Percentiles rank a stretch among this genome's conserved stretches.
Conservation (phyloP, 2,888 invertebrate species). For the Andricus quercusramuli region DNA sequence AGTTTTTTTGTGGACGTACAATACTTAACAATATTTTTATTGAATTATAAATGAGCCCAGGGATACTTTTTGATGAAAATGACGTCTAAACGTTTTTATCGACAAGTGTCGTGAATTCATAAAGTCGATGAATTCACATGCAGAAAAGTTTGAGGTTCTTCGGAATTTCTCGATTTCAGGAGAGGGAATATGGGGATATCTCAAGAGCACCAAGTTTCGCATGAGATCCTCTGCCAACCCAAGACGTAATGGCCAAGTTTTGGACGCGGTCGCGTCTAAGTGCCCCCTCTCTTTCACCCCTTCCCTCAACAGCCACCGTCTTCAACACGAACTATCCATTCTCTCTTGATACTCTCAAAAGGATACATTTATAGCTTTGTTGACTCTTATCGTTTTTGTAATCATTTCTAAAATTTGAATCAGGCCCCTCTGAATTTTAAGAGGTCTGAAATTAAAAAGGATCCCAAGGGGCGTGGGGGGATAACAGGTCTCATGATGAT, state of each 20-base stretch:
- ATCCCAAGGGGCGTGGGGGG: too few relatives aligned
- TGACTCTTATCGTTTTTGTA: background rate
- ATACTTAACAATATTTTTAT: background rate
- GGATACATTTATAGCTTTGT: constrained; percentile 12
- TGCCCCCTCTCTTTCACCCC: constrained; percentile 59
- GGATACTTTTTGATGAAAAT: background rate
- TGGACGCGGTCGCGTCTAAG: constrained; percentile 70
- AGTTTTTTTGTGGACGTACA: too few relatives aligned
- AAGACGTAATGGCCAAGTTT: constrained; percentile 74
- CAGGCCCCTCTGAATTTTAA: background rate
- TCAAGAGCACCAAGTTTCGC: constrained; percentile 61
- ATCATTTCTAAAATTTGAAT: background rate
- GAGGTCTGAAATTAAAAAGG: background rate
- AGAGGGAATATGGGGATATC: constrained; percentile 63
- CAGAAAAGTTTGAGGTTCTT: constrained; percentile 7
- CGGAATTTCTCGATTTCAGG: constrained; percentile 48
- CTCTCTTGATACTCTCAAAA: constrained; percentile 19
- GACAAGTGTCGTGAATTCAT: background rate
- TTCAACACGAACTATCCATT: constrained; percentile 39
- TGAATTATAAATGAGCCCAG: background rate
- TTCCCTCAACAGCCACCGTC: constrained; percentile 49
- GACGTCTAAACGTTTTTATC: background rate
- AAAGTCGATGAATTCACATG: background rate
- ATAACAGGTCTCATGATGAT: too few relatives aligned
- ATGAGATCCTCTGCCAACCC: constrained; percentile 66